Conservation (phyloP, 2,888 invertebrate species). For the Carcina quercana region DNA sequence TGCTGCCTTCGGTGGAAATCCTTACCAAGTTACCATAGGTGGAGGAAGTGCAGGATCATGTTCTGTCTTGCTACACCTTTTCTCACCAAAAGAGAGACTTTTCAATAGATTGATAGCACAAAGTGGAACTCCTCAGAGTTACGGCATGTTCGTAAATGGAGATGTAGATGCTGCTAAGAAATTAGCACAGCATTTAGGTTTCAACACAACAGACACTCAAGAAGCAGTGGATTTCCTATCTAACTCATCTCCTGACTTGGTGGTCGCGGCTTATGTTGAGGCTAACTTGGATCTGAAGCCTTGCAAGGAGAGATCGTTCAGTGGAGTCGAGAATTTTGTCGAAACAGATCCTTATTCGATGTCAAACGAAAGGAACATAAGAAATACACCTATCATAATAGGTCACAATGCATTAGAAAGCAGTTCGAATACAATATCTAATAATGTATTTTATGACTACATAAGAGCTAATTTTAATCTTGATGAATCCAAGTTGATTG, state of each 20-base stretch:
- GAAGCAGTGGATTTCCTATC: constrained; percentile 46
- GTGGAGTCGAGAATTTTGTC: constrained; percentile 51
- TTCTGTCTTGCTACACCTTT: constrained; percentile 52
- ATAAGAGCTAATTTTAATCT: constrained; percentile 13
- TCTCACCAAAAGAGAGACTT: constrained; percentile 50
- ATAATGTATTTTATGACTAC: constrained; percentile 3
- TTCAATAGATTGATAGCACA: constrained; percentile 53
- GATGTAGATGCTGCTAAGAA: constrained; percentile 45
- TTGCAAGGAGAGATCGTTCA: constrained; percentile 55
- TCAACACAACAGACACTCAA: constrained; percentile 39
- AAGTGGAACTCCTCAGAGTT: constrained; percentile 55
- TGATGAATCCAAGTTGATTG: constrained; percentile 11
- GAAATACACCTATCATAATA: constrained; percentile 48
- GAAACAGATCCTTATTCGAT: constrained; percentile 46
- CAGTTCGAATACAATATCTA: neutral
- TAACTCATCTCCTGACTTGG: constrained; percentile 35
- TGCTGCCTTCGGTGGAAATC: constrained; percentile 57
- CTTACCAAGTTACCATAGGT: constrained; percentile 53
- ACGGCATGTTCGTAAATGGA: constrained; percentile 46
- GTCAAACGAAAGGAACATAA: constrained; percentile 44
- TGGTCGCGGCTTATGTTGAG: constrained; percentile 42
- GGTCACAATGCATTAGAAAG: constrained; percentile 48
- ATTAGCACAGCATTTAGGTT: constrained; percentile 46
- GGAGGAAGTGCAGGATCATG: constrained; percentile 56
- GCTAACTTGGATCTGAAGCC: constrained; percentile 42